Evolutionary conservation across 1,140 invertebrate species (phyloP).

Genomic region (Melipona quadrifasciata): DNA sequence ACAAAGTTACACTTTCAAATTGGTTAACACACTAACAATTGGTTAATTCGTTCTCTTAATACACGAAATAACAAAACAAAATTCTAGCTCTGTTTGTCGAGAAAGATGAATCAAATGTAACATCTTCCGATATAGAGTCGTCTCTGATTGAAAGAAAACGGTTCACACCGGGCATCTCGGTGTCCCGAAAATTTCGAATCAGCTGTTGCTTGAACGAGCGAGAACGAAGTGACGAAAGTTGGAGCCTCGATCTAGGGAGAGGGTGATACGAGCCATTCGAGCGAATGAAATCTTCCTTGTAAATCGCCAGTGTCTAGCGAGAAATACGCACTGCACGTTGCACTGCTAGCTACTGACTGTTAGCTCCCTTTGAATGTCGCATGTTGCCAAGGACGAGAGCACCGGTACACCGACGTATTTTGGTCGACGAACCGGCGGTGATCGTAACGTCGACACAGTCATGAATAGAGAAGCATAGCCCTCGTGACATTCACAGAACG

Average conservation of each 20-base stretch:
- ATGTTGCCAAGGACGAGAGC: slow-evolving; percentile 65
- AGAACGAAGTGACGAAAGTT: not conserved
- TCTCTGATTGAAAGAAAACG: not conserved
- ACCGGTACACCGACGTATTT: slow-evolving; percentile 49
- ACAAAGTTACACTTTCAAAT: not conserved
- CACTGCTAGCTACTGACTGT: slow-evolving; percentile 59
- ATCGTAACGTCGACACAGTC: slow-evolving; percentile 34
- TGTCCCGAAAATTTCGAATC: not conserved
- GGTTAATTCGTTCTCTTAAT: too few species aligned
- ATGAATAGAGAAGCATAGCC: slow-evolving; percentile 46
- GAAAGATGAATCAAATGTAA: too few species aligned
- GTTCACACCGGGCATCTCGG: not conserved
- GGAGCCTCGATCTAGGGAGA: not conserved
- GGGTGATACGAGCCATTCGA: not conserved
- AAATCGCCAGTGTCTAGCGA: slow-evolving; percentile 57
- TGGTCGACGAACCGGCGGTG: slow-evolving; percentile 30
- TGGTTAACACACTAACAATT: too few species aligned
- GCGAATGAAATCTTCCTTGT: slow-evolving; percentile 55
- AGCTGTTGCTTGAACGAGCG: not conserved
- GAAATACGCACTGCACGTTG: slow-evolving; percentile 62
- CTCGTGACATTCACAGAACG: slow-evolving; percentile 63
- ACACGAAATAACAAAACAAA: not conserved
- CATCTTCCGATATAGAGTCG: not conserved
- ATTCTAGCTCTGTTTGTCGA: not conserved
- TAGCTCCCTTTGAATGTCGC: slow-evolving; percentile 65